These are phyloP conservation scores for Podilymbus podiceps DNA, from an alignment of 2,113 vertebrate species.

Conservation along the genomic window DNA sequence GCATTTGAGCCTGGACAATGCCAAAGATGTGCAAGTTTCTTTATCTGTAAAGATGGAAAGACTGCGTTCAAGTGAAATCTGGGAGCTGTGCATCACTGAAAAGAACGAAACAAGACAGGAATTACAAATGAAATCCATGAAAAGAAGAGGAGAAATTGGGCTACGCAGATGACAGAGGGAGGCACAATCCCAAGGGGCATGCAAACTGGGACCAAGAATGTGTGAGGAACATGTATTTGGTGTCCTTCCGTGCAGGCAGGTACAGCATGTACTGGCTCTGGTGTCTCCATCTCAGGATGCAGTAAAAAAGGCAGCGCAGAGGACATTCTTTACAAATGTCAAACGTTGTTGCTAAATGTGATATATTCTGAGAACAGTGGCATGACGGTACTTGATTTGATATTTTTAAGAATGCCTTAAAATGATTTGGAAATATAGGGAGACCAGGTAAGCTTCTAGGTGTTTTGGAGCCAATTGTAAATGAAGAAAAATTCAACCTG, in stretches of 20 bases:
- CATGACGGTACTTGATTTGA: background rate
- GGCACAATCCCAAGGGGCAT: background rate
- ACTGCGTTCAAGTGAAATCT: background rate
- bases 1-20: background rate
- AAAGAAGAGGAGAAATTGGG: background rate
- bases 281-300: background rate
- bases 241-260: background rate
- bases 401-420: background rate
- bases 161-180: background rate
- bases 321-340: background rate
- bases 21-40: background rate
- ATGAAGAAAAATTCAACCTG: background rate
- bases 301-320: background rate
- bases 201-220: background rate
- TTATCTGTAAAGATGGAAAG: background rate
- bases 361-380: background rate
- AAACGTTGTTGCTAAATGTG: background rate
- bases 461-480: background rate
- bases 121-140: background rate
- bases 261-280: background rate
- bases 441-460: background rate
- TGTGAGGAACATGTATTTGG: background rate
- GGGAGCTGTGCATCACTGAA: background rate
- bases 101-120: background rate
- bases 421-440: background rate